Evolutionary conservation across 2,113 vertebrate species (phyloP), one percentile per base, ranked within the genome.

Genomic region (Gobio gobio): DNA sequence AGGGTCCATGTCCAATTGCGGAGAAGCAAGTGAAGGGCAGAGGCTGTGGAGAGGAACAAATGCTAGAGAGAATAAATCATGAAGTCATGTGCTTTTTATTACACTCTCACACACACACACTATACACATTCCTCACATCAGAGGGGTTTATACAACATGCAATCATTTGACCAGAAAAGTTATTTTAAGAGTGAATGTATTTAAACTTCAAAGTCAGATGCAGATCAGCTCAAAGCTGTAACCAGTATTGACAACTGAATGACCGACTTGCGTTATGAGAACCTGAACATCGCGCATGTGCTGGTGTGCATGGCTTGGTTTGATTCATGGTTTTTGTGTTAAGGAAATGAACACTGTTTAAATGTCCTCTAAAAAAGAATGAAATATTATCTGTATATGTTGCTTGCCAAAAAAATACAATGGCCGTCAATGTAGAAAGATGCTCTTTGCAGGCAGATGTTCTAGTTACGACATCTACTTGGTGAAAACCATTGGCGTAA

Each of bases 51-150:
- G 77, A 86, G 84, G 76, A 85, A 81, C 82, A 83, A 79, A 59
- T 79, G 81, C 82, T 87, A 66, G 70, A 58, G 73, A 82, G 78
- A 82, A 77, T 84, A 77, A 70, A 54, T 59, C 43, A 83, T 74
- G 68, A 80, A 87, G 84, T 84, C 88, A 89, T 87, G 86, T 86
- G 88, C 82, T 87, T 86, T 89, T 72, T 86, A 86, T 89, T 87
- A 66, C 77, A 18, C 75, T 26, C 29, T 29, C 29, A 29, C 29
- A 29, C 29, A 29, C 29, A 54, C 59, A 81, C 73, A 86, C n/a
- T 80, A 80, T 76, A 80, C 16, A 76, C 86, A 89, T 87, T 82
- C 84, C 54, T 66, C 81, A 86, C 84, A 84, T 84, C 24, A 89
- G 76, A 83, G 81, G 74, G 83, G 85, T 83, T 85, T 85, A 77